phyloP scores from a whole-genome alignment of 2,797 vertebrate species.

The Pyrocephalus nanus region DNA sequence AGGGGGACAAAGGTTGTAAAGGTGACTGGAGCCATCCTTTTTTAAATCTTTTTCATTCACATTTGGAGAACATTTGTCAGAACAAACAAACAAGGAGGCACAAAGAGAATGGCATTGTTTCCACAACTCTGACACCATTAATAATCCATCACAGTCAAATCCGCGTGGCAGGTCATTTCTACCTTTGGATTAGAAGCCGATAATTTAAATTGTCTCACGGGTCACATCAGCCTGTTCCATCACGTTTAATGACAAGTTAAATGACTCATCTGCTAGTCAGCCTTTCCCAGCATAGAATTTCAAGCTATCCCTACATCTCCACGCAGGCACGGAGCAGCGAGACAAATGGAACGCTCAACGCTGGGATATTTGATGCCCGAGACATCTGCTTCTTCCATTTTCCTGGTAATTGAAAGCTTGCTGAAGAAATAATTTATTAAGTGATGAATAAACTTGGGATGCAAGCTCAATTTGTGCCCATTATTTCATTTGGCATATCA shows the following conservation, averaged over 20 bases:
- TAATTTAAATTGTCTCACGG: not conserved
- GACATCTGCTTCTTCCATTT: constrained; percentile 42
- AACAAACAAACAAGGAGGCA: not conserved
- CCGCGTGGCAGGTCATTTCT: constrained; percentile 34
- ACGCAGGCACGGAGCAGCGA: not conserved
- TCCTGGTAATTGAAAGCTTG: constrained; percentile 55
- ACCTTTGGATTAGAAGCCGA: constrained; percentile 24
- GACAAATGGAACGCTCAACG: not conserved
- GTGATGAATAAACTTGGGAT: constrained; percentile 40
- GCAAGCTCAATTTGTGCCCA: constrained; percentile 53
- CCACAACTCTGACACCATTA: not conserved
- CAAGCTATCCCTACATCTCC: not conserved
- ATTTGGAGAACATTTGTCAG: not conserved
- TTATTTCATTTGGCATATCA: constrained; percentile 51
- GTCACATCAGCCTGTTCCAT: constrained; percentile 49
- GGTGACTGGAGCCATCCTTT: fast-evolving
- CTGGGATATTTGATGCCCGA: not conserved
- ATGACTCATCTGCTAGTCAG: constrained; percentile 7
- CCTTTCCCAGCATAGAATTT: not conserved
- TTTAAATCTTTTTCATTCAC: not conserved
- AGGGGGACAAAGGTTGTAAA: not conserved
- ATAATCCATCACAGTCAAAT: not conserved
- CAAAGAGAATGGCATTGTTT: not conserved
- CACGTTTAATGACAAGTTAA: constrained; percentile 41
- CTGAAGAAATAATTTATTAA: constrained; percentile 54